Base-by-base conservation (phyloP, 1,140 invertebrate genomes). In the Polypedilum vanderplanki region DNA sequence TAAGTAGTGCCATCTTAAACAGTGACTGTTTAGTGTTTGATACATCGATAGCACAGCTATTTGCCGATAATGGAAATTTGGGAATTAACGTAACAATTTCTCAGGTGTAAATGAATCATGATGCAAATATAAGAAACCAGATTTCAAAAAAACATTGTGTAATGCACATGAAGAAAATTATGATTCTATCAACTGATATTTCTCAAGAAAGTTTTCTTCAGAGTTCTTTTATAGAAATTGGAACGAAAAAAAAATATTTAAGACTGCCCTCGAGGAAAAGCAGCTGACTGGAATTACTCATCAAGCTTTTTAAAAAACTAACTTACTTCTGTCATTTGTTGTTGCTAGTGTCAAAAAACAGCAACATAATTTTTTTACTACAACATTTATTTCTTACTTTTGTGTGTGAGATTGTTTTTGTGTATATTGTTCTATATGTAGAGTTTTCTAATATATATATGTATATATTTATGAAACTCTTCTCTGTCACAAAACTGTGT, bases 41-140 rank as follows among this genome's bases (percentile, higher is more conserved):
- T 83, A 98, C 97, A 33, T 95, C 93, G 75, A 96, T 98, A 83
- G 98, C 98, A 75, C 95, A 98, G 84, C 86, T 98, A 65, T 99
- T 99, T 88, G 96, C 98, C 18, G 98, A 99, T 82, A 98, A 98
- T 85, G 98, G 97, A 7, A 99, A 99, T 85, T 87, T 99, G 75
- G 98, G 97, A 77, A 99, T 99, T 78, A 99, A 99, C 86, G 98
- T 99, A 77, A 99, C 98, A 80, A 99, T 99, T 83, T 96, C 93
- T 76, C 90, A 93, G 87, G 91, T 91, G 83, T 92, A 82, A 83
- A 79, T 57, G 24, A 33, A 33, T 33, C 24, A 57, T 57, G 12
- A 57, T n/a, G 46, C 46, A 12, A 15, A 57, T 33, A 57, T 1
- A 57, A 57, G n/a, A 15, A 57, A 57, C 12, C 12, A 57, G 12